phyloP scores from a whole-genome alignment of 2,113 vertebrate species.

The Microcebus jonahi region DNA sequence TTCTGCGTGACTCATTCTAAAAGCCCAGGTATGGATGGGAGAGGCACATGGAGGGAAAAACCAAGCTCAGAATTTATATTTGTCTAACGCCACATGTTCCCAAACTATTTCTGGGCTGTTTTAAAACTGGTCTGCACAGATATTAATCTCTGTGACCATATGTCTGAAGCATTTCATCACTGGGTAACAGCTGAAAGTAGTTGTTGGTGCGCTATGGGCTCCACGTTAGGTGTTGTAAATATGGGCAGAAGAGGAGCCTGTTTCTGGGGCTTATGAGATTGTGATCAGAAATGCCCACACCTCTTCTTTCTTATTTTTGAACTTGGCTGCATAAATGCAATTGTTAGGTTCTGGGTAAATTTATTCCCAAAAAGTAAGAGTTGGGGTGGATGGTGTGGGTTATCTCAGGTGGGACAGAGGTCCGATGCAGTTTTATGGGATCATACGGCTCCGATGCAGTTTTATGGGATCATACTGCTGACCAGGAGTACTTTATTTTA shows the following conservation, averaged over 20 bases:
- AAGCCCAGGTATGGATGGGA: slow-evolving; percentile 67
- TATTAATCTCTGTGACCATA: slow-evolving; percentile 72
- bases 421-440: background rate
- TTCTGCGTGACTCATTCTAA: slow-evolving; percentile 42
- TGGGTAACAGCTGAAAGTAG: slow-evolving; percentile 81
- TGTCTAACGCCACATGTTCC: slow-evolving; percentile 60
- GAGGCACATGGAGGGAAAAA: background rate
- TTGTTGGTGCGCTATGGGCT: slow-evolving; percentile 38
- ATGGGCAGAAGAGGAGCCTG: slow-evolving; percentile 52
- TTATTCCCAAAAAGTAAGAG: background rate
- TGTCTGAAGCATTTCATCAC: slow-evolving; percentile 81
- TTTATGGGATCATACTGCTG: background rate
- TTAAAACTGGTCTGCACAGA: slow-evolving; percentile 3
- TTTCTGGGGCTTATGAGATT: slow-evolving; percentile 34
- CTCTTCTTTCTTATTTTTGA: slow-evolving; percentile 27
- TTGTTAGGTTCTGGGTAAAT: background rate
- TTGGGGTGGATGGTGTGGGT: background rate
- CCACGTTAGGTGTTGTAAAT: background rate
- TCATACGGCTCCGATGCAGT: background rate
- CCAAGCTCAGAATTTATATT: slow-evolving; percentile 53
- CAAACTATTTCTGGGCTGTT: slow-evolving; percentile 52
- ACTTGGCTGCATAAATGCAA: background rate
- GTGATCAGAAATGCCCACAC: background rate
- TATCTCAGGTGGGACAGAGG: accelerated
- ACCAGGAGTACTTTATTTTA: background rate